phyloP scores from a whole-genome alignment of 2,888 invertebrate species.

The Eurois occulta region DNA sequence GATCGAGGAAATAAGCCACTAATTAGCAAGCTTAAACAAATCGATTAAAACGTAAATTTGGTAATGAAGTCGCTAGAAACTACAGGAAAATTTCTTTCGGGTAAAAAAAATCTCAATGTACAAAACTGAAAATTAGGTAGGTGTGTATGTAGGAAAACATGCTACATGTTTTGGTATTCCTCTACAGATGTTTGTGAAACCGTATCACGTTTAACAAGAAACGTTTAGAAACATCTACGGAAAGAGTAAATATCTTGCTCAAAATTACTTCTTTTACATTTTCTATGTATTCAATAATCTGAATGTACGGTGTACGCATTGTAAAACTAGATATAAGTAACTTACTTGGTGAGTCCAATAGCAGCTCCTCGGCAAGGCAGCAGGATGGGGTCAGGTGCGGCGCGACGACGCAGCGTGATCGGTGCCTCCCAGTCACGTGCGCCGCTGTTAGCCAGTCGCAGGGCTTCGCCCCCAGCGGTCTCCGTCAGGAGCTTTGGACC shows the following conservation, averaged over 20 bases:
- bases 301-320: no score
- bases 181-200: background rate
- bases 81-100: background rate
- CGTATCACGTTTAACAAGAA: background rate
- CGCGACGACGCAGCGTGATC: constrained; percentile 94
- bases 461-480: constrained; percentile 88
- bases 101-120: background rate
- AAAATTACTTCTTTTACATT: background rate
- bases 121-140: background rate
- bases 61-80: background rate
- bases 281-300: background rate
- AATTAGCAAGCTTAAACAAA: background rate
- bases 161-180: background rate
- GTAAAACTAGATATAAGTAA: background rate
- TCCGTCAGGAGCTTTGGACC: constrained; percentile 81
- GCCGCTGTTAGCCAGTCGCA: constrained; percentile 89
- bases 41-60: background rate
- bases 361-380: constrained; percentile 86
- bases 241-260: background rate
- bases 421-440: constrained; percentile 94
- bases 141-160: background rate
- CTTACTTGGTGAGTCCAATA: constrained; percentile 83
- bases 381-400: constrained; percentile 93
- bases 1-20: constrained; percentile 13
- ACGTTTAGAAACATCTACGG: background rate